A percentile compares a stretch with the other conserved stretches of the same genome.
These are phyloP conservation scores for Scomber colias DNA, from an alignment of 2,113 vertebrate genomes.

Conservation along the genomic window DNA sequence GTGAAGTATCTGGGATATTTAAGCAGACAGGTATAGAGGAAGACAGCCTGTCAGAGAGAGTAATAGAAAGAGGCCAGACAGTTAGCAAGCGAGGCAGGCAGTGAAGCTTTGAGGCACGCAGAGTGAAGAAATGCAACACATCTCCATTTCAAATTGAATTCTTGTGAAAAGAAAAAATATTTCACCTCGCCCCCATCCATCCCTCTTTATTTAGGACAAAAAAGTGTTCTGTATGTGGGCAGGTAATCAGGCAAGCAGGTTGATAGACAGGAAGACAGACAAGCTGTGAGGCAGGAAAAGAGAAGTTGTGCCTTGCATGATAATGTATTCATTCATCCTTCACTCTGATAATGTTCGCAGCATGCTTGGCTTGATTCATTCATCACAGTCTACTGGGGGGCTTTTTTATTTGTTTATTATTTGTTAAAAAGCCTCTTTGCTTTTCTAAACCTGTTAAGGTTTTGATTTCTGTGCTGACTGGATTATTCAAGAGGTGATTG, in stretches of 20 bases:
- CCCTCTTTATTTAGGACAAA: constrained; percentile 66
- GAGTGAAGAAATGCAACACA: constrained; percentile 27
- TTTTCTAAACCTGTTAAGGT: constrained; percentile 68
- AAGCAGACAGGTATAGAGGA: constrained; percentile 50
- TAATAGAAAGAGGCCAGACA: constrained; percentile 42
- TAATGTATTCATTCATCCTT: constrained; percentile 77
- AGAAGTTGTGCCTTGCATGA: constrained; percentile 72
- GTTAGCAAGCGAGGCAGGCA: constrained; percentile 28
- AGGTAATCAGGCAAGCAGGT: constrained; percentile 72
- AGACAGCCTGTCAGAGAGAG: constrained; percentile 47
- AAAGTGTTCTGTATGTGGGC: constrained; percentile 67
- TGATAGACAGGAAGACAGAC: constrained; percentile 72
- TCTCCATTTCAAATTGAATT: constrained; percentile 49
- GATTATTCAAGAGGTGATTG: constrained; percentile 57
- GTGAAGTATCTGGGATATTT: constrained; percentile 55
- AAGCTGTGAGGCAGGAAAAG: constrained; percentile 75
- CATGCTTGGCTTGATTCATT: constrained; percentile 76
- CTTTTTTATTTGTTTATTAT: constrained; percentile 58
- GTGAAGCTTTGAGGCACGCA: background rate
- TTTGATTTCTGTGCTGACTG: constrained; percentile 56
- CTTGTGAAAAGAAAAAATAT: constrained; percentile 60
- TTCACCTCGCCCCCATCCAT: constrained; percentile 39
- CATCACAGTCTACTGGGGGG: constrained; percentile 72
- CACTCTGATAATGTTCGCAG: constrained; percentile 76
- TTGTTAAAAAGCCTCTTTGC: constrained; percentile 64